Evolutionary conservation across 2,888 invertebrate genomes (phyloP).

Genomic region (Meiosimyza decipiens): DNA sequence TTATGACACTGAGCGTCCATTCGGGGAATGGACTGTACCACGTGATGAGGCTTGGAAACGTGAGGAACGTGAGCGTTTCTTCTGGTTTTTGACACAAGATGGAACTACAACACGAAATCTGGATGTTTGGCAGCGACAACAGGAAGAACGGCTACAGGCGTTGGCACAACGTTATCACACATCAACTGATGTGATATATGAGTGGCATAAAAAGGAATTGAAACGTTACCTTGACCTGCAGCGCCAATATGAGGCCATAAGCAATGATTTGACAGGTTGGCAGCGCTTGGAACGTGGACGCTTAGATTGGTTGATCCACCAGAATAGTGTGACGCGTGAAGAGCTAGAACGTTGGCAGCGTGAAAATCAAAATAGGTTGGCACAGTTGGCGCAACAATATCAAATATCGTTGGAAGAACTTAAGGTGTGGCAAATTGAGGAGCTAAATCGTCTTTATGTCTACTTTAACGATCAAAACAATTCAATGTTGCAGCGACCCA

Average conservation of each 20-base stretch:
- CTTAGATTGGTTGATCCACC: slow-evolving; percentile 63
- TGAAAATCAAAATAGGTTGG: slow-evolving; percentile 55
- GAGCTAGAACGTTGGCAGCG: slow-evolving; percentile 62
- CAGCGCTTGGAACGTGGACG: slow-evolving; percentile 60
- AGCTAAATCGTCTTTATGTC: slow-evolving; percentile 56
- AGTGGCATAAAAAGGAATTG: slow-evolving; percentile 61
- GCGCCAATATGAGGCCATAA: slow-evolving; percentile 56
- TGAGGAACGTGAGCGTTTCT: slow-evolving; percentile 62
- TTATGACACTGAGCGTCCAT: slow-evolving; percentile 57
- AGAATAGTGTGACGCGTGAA: slow-evolving; percentile 58
- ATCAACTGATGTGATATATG: slow-evolving; percentile 54
- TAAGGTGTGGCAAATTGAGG: slow-evolving; percentile 60
- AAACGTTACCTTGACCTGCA: slow-evolving; percentile 55
- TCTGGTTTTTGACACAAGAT: slow-evolving; percentile 57
- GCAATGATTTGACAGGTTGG: slow-evolving; percentile 55
- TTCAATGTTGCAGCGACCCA: slow-evolving; percentile 50
- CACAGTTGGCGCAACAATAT: slow-evolving; percentile 53
- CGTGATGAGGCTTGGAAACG: slow-evolving; percentile 63
- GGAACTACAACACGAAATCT: slow-evolving; percentile 51
- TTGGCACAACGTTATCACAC: slow-evolving; percentile 57
- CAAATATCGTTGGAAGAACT: slow-evolving; percentile 55
- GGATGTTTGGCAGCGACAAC: slow-evolving; percentile 61
- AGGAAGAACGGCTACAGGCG: slow-evolving; percentile 59
- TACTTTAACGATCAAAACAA: slow-evolving; percentile 58
- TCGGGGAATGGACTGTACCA: slow-evolving; percentile 55